phyloP scores from a whole-genome alignment of 2,113 vertebrate species.

The Dicentrarchus labrax region DNA sequence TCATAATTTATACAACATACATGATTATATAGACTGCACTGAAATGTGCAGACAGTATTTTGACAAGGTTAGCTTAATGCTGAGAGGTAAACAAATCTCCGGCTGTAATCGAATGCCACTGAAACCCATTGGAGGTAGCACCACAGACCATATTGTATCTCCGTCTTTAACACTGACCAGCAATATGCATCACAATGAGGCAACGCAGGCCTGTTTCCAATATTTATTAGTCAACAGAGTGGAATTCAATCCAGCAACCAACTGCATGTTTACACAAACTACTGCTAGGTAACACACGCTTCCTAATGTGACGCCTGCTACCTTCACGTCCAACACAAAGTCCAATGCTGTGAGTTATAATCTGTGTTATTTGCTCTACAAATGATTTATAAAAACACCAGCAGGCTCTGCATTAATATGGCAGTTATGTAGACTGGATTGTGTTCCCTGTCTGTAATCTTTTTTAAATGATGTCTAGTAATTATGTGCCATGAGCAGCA shows the following conservation, averaged over 20 bases:
- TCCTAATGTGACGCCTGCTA: slow-evolving; percentile 58
- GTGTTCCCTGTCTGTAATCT: slow-evolving; percentile 47
- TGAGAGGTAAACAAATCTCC: slow-evolving; percentile 19
- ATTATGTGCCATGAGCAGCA: slow-evolving; percentile 67
- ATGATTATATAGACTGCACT: background rate
- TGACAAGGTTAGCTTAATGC: background rate
- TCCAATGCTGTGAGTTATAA: background rate
- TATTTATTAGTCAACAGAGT: slow-evolving; percentile 54
- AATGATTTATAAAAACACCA: slow-evolving; percentile 9
- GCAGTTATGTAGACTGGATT: slow-evolving; percentile 16
- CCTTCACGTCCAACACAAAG: slow-evolving; percentile 31
- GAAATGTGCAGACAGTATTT: background rate
- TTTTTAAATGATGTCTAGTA: slow-evolving; percentile 46
- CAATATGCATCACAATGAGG: slow-evolving; percentile 35
- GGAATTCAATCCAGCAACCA: slow-evolving; percentile 58
- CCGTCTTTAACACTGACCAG: slow-evolving; percentile 27
- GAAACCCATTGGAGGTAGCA: background rate
- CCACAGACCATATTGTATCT: slow-evolving; percentile 4
- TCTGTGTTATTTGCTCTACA: background rate
- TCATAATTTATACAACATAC: background rate
- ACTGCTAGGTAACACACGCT: slow-evolving; percentile 58
- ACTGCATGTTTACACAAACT: slow-evolving; percentile 51
- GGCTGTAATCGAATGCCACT: background rate
- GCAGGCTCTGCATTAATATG: background rate
- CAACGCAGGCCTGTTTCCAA: slow-evolving; percentile 30